Percentiles rank a stretch among this genome's conserved stretches.
Conservation (phyloP, 2,113 vertebrate genomes). For the Struthio camelus region DNA sequence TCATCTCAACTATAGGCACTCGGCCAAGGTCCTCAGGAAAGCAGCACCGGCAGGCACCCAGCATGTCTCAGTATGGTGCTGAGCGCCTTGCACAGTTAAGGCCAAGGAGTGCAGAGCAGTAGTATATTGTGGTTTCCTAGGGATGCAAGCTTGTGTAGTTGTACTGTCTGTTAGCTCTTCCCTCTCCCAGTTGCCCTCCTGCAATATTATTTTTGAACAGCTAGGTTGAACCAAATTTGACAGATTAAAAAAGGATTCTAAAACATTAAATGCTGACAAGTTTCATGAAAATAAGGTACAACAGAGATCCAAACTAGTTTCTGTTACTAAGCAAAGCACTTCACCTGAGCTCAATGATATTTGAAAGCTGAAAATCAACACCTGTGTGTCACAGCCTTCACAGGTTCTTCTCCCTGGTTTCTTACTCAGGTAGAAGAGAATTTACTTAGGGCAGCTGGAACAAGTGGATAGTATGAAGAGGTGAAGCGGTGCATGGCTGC, state of each 20-base stretch:
- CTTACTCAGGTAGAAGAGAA: background rate
- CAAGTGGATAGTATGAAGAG: fast-evolving
- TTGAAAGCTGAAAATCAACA: background rate
- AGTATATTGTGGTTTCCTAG: background rate
- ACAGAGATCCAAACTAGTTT: background rate
- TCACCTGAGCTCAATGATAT: background rate
- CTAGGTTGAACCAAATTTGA: background rate
- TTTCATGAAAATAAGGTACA: background rate
- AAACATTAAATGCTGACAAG: background rate
- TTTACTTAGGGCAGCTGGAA: background rate
- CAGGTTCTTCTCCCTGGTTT: background rate
- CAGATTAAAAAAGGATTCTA: background rate
- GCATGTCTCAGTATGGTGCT: background rate
- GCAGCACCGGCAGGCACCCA: background rate
- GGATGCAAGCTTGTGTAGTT: background rate
- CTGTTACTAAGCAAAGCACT: background rate
- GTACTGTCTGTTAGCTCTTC: background rate
- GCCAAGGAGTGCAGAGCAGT: background rate
- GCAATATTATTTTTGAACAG: background rate
- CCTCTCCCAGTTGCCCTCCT: background rate
- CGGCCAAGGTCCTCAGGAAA: background rate
- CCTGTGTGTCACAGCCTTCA: background rate
- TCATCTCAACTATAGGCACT: background rate
- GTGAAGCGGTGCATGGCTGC: background rate
- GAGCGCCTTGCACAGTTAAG: fast-evolving